phyloP scores from a whole-genome alignment of 2,797 vertebrate species.

The Xerus rutilus region DNA sequence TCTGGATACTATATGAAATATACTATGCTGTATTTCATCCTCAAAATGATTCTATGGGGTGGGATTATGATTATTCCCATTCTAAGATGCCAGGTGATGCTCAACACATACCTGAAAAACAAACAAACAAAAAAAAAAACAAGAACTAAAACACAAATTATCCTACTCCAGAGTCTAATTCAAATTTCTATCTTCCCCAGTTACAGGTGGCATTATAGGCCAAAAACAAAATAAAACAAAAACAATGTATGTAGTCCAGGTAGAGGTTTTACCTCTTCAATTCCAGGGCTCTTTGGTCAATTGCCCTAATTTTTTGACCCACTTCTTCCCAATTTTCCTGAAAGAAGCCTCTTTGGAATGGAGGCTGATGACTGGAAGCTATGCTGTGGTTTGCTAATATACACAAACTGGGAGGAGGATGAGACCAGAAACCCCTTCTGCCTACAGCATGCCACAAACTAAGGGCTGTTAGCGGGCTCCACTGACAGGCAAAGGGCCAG shows the following conservation, averaged over 20 bases:
- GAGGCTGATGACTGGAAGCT: conserved; percentile 28
- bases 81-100: conserved; percentile 22
- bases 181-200: background rate
- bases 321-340: background rate
- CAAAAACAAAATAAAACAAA: background rate
- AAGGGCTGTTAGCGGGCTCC: conserved; percentile 15
- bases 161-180: background rate
- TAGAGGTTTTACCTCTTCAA: background rate
- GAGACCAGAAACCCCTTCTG: conserved; percentile 65
- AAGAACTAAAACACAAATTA: conserved; percentile 48
- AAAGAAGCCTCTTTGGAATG: background rate
- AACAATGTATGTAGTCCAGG: background rate
- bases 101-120: background rate
- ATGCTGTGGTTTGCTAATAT: conserved; percentile 71
- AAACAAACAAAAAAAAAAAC: background rate
- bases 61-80: background rate
- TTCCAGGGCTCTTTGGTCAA: background rate
- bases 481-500: conserved; percentile 65
- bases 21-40: background rate
- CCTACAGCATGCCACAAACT: conserved; percentile 72
- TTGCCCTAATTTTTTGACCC: conserved; percentile 60
- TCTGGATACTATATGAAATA: too few relatives aligned
- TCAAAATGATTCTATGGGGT: background rate
- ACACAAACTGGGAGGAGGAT: conserved; percentile 20
- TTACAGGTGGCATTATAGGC: background rate